phyloP scores from a whole-genome alignment of 2,888 invertebrate species.

The Synergus laeviventris region DNA sequence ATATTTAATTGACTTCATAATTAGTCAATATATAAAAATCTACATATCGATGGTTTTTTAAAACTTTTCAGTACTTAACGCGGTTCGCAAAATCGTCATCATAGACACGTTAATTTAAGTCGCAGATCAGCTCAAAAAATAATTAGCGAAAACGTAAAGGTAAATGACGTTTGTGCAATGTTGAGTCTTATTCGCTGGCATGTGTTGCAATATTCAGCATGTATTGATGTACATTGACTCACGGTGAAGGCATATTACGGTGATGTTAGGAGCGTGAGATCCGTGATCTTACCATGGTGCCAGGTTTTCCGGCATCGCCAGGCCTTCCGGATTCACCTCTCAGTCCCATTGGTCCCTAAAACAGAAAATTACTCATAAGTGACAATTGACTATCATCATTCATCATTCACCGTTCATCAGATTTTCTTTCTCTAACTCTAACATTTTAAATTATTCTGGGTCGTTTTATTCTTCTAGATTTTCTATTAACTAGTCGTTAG shows the following conservation, averaged over 20 bases:
- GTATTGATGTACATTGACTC: constrained; percentile 57
- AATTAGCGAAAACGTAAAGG: not conserved
- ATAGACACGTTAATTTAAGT: not conserved
- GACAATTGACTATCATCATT: not conserved
- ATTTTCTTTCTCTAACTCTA: no score
- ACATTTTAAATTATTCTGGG: no score
- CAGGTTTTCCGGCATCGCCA: constrained; percentile 86
- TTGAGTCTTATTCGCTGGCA: constrained; percentile 41
- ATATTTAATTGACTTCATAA: not conserved
- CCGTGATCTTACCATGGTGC: constrained; percentile 85
- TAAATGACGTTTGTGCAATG: constrained; percentile 28
- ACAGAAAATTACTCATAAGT: constrained; percentile 49
- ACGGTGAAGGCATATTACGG: constrained; percentile 70
- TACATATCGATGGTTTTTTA: not conserved
- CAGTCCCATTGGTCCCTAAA: constrained; percentile 88
- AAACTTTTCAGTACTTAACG: not conserved
- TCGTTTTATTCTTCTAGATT: no score
- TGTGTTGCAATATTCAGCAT: constrained; percentile 39
- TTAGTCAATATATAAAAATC: not conserved
- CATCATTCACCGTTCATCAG: no score
- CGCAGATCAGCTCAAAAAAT: constrained; percentile 18
- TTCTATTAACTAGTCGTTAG: no score
- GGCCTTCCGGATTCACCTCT: constrained; percentile 86
- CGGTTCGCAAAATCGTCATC: constrained; percentile 9
- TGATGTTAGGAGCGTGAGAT: constrained; percentile 71